Evolutionary conservation across 2,113 vertebrate genomes (phyloP).

Genomic region (Dryoscopus gambensis): DNA sequence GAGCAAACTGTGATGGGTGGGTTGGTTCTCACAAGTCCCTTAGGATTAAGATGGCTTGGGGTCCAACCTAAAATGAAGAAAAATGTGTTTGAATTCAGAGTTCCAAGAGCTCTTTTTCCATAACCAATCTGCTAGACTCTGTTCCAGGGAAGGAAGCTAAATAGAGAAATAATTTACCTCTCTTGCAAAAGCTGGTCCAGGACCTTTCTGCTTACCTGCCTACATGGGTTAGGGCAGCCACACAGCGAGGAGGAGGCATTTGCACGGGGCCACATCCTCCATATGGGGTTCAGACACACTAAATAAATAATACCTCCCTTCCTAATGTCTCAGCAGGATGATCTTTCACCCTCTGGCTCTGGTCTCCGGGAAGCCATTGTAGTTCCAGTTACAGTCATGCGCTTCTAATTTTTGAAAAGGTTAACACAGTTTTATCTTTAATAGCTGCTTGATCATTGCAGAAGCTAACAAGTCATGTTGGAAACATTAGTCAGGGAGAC

Average conservation of each 20-base stretch:
- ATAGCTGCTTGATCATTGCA: conserved; percentile 71
- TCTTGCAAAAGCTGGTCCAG: background rate
- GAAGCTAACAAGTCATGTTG: conserved; percentile 71
- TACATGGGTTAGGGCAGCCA: background rate
- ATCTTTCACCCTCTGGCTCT: conserved; percentile 58
- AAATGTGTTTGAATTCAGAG: background rate
- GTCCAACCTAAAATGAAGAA: background rate
- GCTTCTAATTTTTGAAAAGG: conserved; percentile 71
- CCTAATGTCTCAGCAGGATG: conserved; percentile 7
- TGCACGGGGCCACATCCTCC: conserved; percentile 41
- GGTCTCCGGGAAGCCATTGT: conserved; percentile 53
- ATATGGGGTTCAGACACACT: conserved; percentile 5
- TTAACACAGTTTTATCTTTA: conserved; percentile 70
- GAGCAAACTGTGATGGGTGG: background rate
- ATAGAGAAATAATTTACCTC: background rate
- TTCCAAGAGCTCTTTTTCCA: background rate
- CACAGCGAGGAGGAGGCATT: background rate
- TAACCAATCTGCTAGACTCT: background rate
- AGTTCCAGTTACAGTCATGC: conserved; percentile 53
- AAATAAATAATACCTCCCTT: conserved; percentile 68
- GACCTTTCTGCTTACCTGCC: background rate
- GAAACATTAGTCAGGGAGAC: conserved; percentile 67
- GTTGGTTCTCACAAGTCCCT: background rate
- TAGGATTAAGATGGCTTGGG: background rate
- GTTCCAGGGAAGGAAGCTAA: background rate